These are phyloP conservation scores for Romanogobio albipinnatus DNA, from an alignment of 2,113 vertebrate species.

Conservation along the genomic window DNA sequence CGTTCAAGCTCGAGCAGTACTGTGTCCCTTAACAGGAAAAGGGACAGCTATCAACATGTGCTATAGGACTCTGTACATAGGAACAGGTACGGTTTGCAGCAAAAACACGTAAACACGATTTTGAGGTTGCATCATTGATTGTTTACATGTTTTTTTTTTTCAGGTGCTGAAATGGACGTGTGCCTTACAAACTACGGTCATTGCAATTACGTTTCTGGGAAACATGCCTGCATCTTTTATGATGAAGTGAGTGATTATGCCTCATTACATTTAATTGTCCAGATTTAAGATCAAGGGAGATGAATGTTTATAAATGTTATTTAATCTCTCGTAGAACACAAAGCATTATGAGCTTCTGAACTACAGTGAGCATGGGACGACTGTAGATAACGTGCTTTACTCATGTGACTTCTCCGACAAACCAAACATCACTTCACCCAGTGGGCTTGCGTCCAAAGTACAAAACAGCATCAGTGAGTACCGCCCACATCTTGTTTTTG, in stretches of 20 bases:
- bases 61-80: slow-evolving; percentile 96
- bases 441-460: slow-evolving; percentile 94
- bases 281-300: neutral
- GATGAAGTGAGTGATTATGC: slow-evolving; percentile 83
- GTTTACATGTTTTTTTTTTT: neutral
- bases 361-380: slow-evolving; percentile 98
- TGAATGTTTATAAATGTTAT: neutral
- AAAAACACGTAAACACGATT: no score
- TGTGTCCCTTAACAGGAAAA: slow-evolving; percentile 92
- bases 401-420: slow-evolving; percentile 99
- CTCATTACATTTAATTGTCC: neutral
- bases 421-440: slow-evolving; percentile 83
- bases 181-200: slow-evolving; percentile 99
- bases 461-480: slow-evolving; percentile 95
- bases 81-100: slow-evolving; percentile 81
- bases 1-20: slow-evolving; percentile 91
- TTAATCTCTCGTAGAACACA: slow-evolving; percentile 82
- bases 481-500: neutral
- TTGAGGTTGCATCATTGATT: neutral
- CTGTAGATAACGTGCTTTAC: slow-evolving; percentile 97
- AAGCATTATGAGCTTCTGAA: slow-evolving; percentile 99
- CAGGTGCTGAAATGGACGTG: slow-evolving; percentile 99
- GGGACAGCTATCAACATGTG: slow-evolving; percentile 93
- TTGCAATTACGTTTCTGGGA: slow-evolving; percentile 97
- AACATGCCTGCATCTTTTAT: slow-evolving; percentile 98